A percentile compares a stretch with the other conserved stretches of the same genome.
Evolutionary conservation across 64 coral and sea anemone genomes (phyloP).

Genomic region (Stichodactyla helianthus): DNA sequence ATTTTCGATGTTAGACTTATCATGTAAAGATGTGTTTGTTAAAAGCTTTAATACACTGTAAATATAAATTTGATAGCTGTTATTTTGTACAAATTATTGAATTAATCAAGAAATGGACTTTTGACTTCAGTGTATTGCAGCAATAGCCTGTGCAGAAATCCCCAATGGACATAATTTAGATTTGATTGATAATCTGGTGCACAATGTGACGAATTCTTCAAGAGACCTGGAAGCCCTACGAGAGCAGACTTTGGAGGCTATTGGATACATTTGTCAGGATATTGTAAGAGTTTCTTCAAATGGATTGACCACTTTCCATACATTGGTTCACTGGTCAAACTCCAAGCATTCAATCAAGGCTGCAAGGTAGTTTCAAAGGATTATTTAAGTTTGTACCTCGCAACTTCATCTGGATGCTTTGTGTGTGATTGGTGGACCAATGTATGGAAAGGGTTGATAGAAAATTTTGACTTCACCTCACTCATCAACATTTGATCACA

Average conservation of each 20-base stretch:
- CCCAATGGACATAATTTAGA: slow-evolving; percentile 72
- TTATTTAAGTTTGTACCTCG: too few species aligned
- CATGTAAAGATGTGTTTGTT: background rate
- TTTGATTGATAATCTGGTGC: slow-evolving; percentile 59
- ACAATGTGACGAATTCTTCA: slow-evolving; percentile 39
- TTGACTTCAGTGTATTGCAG: slow-evolving; percentile 84
- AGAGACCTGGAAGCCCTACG: slow-evolving; percentile 49
- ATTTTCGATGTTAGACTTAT: background rate
- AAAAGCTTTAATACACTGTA: background rate
- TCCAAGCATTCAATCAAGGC: too few species aligned
- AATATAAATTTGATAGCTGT: background rate
- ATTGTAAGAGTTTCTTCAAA: slow-evolving; percentile 59
- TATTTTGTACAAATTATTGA: background rate
- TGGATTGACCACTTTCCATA: too few species aligned
- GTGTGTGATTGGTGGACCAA: too few species aligned
- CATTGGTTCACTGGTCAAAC: too few species aligned
- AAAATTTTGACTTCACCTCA: too few species aligned
- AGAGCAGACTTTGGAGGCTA: slow-evolving; percentile 91
- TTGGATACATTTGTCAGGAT: slow-evolving; percentile 98
- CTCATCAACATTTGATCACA: too few species aligned
- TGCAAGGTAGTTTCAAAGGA: too few species aligned
- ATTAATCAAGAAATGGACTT: background rate
- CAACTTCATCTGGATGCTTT: too few species aligned
- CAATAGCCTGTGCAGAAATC: slow-evolving; percentile 97
- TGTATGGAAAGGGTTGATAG: too few species aligned